phyloP scores from a whole-genome alignment of 2,888 invertebrate genomes.

The Eretmocerus hayati region DNA sequence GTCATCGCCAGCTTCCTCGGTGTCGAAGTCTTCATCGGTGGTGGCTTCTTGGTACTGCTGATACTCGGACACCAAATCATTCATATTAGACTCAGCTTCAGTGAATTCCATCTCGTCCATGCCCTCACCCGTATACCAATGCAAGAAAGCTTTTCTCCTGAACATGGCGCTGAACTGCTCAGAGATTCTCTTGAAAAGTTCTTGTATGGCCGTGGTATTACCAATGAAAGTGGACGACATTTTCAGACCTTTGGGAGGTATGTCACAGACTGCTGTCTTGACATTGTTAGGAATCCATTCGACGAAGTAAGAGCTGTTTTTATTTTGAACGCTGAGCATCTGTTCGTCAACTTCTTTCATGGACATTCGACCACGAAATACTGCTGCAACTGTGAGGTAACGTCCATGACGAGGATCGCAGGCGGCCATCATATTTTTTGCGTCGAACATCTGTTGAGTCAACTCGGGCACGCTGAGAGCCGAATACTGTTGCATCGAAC shows the following conservation, averaged over 20 bases:
- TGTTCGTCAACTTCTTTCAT: conserved; percentile 73
- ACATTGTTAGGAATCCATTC: conserved; percentile 79
- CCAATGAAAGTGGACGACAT: conserved; percentile 89
- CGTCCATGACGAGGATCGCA: conserved; percentile 69
- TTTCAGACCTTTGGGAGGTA: conserved; percentile 70
- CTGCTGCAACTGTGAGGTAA: conserved; percentile 67
- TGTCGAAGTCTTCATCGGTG: conserved; percentile 79
- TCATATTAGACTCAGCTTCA: conserved; percentile 96
- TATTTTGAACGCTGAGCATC: conserved; percentile 62
- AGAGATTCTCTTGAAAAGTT: conserved; percentile 82
- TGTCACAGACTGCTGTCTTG: conserved; percentile 75
- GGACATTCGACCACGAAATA: conserved; percentile 66
- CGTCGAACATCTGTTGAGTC: conserved; percentile 74
- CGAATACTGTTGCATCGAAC: conserved; percentile 66
- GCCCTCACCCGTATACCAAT: conserved; percentile 97
- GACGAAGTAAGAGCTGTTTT: conserved; percentile 62
- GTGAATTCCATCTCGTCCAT: conserved; percentile 99
- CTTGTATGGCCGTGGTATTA: conserved; percentile 82
- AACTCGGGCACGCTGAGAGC: conserved; percentile 71
- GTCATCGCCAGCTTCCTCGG: conserved; percentile 61
- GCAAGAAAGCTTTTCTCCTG: conserved; percentile 92
- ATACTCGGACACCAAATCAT: conserved; percentile 87
- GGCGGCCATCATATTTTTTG: conserved; percentile 76
- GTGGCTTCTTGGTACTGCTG: conserved; percentile 93
- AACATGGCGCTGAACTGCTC: conserved; percentile 94